Base-by-base conservation (phyloP, 1,140 invertebrate genomes). In the Neocloeon triangulifer region DNA sequence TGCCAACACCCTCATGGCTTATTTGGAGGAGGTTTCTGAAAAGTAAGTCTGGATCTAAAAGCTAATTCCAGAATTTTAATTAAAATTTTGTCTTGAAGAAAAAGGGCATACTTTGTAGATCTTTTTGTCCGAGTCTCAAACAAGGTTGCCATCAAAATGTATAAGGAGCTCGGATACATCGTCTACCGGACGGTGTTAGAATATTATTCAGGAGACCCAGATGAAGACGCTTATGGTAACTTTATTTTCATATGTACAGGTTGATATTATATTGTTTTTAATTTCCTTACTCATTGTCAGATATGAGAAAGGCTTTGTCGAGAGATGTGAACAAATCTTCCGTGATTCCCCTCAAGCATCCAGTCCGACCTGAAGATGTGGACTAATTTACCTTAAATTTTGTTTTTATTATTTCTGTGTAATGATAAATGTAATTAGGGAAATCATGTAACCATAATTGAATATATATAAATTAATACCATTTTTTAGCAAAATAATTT, bases 51-150 rank as follows among this genome's bases (percentile, higher is more conserved):
- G n/a, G n/a, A 16, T 29, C 27, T n/a, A n/a, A n/a, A n/a, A n/a
- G n/a, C n/a, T n/a, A 2, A 12, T 22, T 32, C 21, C 29, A 27
- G 30, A 33, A 19, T 37, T 39, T 21, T 32, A 41, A 10, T 17
- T 29, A 22, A 13, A 5, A 16, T 28, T 16, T 7, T 18, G 20
- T n/a, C 18, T 12, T 33, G 6, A 50, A 94, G 88, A 46, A 95
- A 96, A 59, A 67, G 77, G 29, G 84, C 84, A 19, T 96, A 85
- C 52, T 98, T 97, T 60, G 92, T 97, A n/a, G 94, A 98, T 55
- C 57, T 98, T 9, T 98, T 97, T 69, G 94, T 98, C 5, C 64
- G 94, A 44, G 86, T 95, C 1, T 95, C 89, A 43, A 98, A 98
- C 51, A 75, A 78, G 52, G 82, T 94, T 16, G 94, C 94, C 2